A percentile compares a stretch with the other conserved stretches of the same genome.
Evolutionary conservation across 2,797 vertebrate species (phyloP).

Genomic region (Acrossocheilus wenchowensis): DNA sequence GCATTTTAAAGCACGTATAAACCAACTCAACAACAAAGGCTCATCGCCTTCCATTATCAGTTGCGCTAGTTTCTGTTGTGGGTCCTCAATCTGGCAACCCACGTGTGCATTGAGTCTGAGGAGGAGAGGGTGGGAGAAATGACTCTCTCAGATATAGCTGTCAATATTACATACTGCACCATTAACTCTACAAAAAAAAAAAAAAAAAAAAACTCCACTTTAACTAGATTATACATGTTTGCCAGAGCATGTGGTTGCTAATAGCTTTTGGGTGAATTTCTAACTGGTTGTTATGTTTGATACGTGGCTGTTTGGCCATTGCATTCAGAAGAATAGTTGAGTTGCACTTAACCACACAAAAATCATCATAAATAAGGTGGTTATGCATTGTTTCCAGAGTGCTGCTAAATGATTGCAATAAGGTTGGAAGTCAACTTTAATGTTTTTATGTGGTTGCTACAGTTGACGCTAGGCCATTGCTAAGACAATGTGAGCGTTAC

Average conservation of each 20-base stretch:
- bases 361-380: background rate
- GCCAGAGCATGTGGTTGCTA: background rate
- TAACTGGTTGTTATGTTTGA: background rate
- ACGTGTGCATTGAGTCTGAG: background rate
- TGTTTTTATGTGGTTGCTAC: too few relatives aligned
- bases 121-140: background rate
- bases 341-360: background rate
- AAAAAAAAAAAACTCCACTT: too few relatives aligned
- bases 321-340: background rate
- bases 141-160: background rate
- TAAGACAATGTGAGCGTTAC: background rate
- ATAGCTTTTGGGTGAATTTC: background rate
- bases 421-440: too few relatives aligned
- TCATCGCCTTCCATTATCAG: background rate
- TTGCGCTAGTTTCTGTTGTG: background rate
- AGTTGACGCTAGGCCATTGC: background rate
- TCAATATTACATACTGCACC: background rate
- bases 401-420: background rate
- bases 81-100: too few relatives aligned
- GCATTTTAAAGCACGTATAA: too few relatives aligned
- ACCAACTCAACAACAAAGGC: too few relatives aligned
- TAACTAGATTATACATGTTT: background rate
- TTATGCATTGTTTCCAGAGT: background rate
- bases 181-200: background rate
- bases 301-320: background rate